Evolutionary conservation across 1,140 invertebrate genomes (phyloP), one percentile per base, ranked within the genome.

Genomic region (Berghia stephanieae): DNA sequence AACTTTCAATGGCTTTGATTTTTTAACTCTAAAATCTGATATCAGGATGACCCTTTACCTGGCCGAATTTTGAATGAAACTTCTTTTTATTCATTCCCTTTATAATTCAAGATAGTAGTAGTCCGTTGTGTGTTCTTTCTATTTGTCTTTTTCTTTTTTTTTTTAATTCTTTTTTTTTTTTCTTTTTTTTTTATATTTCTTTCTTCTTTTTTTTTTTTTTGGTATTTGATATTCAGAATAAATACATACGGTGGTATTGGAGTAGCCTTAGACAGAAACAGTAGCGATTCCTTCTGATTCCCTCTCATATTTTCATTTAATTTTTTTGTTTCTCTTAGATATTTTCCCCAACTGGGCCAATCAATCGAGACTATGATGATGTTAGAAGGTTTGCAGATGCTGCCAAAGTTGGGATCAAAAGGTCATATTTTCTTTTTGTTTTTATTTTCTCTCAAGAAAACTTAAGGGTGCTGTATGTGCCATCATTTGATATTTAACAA

Each of bases 351-450:
- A 95, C 94, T 52, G 94, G 94, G n/a, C 91, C 92, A 24, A 90
- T 96, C 13, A 93, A 94, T 74, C 71, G 88, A 52, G 94, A 95
- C 87, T 96, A 94, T 86, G 93, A 96, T 89, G 95, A 96, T 89
- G 93, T 95, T 3, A 81, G 91, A 73, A 90, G 92, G 55, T 94
- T 92, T 86, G 84, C 83, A 57, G 92, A 93, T 82, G 93, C 93
- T 73, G 93, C 92, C 16, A 87, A 86, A 31, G 90, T 90, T 66
- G 93, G 93, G 67, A 89, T 94, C 36, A 90, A 92, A 82, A 91
- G 92, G 93, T 93, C 78, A 38, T 16, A 21, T 44, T 10, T 31
- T 27, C 4, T 69, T 55, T 49, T 34, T 60, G 31, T 36, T n/a
- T 46, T 4, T n/a, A n/a, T n/a, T n/a, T n/a, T n/a, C n/a, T n/a